Percentiles rank a stretch among this genome's conserved stretches.
Evolutionary conservation across 2,113 vertebrate genomes (phyloP).

Genomic region (zebrafish (Danio rerio)): GRCz12tu NC_133191.1:34567001-34567500

Average conservation of each 20-base stretch:
- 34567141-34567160: slow-evolving; percentile 36
- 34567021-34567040: slow-evolving; percentile 27
- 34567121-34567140: slow-evolving; percentile 41
- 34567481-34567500: too few relatives aligned
- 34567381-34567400: too few relatives aligned
- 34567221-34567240: not conserved
- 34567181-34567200: slow-evolving; percentile 22
- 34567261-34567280: not conserved
- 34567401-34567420: too few relatives aligned
- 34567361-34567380: too few relatives aligned
- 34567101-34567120: slow-evolving; percentile 38
- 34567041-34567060: not conserved
- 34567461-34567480: too few relatives aligned
- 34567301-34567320: not conserved
- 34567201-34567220: slow-evolving; percentile 7
- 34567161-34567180: slow-evolving; percentile 30
- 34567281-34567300: not conserved
- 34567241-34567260: not conserved
- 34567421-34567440: too few relatives aligned
- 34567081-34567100: slow-evolving; percentile 23
- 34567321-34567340: too few relatives aligned
- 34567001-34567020: slow-evolving; percentile 44
- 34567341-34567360: too few relatives aligned
- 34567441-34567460: too few relatives aligned
- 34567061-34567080: slow-evolving; percentile 5